Conservation (phyloP, 1,140 invertebrate genomes). For the Temnothorax longispinosus region DNA sequence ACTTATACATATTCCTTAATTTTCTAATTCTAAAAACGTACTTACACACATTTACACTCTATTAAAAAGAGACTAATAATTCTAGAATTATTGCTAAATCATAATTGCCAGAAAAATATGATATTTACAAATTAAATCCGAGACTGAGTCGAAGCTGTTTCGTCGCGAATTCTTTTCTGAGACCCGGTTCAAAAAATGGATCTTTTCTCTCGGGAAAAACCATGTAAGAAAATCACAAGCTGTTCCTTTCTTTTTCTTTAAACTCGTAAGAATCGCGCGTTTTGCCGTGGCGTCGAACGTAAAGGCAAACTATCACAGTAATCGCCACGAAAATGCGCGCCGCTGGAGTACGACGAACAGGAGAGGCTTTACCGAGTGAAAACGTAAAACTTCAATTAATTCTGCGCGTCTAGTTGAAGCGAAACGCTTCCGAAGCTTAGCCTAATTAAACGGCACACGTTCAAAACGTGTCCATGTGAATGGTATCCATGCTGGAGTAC, state of each 20-base stretch:
- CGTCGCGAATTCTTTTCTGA: background rate
- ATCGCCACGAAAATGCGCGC: conserved; percentile 13
- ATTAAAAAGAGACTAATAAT: conserved; percentile 3
- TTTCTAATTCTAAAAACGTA: conserved; percentile 23
- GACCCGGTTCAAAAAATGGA: background rate
- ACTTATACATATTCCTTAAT: background rate
- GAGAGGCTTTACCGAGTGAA: background rate
- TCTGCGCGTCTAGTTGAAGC: background rate
- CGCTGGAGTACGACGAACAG: background rate
- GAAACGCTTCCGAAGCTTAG: background rate
- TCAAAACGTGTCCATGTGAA: conserved; percentile 81
- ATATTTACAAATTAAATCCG: conserved; percentile 33
- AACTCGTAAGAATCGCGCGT: conserved; percentile 11
- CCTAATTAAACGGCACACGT: background rate
- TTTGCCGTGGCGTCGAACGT: conserved; percentile 23
- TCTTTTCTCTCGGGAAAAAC: background rate
- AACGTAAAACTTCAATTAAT: conserved; percentile 5
- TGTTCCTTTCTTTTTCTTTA: background rate
- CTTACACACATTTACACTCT: background rate
- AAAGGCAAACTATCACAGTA: conserved; percentile 64
- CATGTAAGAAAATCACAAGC: background rate
- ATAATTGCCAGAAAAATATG: background rate
- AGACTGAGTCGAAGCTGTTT: background rate
- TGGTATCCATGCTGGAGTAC: conserved; percentile 77
- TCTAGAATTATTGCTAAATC: conserved; percentile 19